Evolutionary conservation across 2,888 invertebrate genomes (phyloP).

Genomic region (Aspidiotus destructor): DNA sequence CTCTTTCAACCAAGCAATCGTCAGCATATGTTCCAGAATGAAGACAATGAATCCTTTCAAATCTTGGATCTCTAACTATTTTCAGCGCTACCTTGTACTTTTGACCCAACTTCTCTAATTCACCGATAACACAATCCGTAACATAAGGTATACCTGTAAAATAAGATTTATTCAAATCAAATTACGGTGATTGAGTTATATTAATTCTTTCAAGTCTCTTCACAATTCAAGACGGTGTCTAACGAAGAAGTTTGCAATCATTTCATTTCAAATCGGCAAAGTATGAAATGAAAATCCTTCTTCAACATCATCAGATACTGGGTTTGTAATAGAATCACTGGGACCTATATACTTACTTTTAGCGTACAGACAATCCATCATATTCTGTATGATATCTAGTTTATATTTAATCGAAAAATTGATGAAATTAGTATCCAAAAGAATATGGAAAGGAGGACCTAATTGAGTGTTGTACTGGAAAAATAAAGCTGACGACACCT

Average conservation of each 20-base stretch:
- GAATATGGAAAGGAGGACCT: constrained; percentile 94
- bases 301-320: no score
- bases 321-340: no score
- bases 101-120: constrained; percentile 90
- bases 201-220: no score
- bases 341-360: constrained; percentile 52
- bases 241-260: constrained; percentile 14
- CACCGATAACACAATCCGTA: constrained; percentile 95
- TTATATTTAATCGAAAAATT: constrained; percentile 98
- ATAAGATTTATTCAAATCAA: background rate
- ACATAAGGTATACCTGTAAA: constrained; percentile 82
- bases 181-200: background rate
- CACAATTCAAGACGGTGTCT: background rate
- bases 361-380: constrained; percentile 99
- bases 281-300: no score
- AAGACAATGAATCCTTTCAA: constrained; percentile 82
- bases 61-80: constrained; percentile 90
- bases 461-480: constrained; percentile 96
- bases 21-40: constrained; percentile 99
- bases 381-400: constrained; percentile 87
- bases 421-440: constrained; percentile 96
- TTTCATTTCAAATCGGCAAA: no score
- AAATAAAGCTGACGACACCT: constrained; percentile 85
- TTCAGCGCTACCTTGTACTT: constrained; percentile 90
- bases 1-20: constrained; percentile 91